These are phyloP conservation scores for Ischnus inquisitorius DNA, from an alignment of 2,888 invertebrate genomes.

Conservation along the genomic window DNA sequence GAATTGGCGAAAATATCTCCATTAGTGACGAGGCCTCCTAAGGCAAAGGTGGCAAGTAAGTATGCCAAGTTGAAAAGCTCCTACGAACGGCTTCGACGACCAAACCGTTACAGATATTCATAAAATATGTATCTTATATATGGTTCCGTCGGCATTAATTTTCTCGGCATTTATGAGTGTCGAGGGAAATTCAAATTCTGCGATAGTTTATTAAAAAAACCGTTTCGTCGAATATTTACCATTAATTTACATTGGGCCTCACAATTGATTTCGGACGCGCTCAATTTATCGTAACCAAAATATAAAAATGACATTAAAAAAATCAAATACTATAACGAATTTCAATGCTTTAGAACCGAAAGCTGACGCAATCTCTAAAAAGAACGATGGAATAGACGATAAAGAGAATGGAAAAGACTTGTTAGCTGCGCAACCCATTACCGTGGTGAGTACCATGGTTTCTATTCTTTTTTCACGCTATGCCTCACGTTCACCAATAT, in stretches of 20 bases:
- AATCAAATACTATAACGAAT: constrained; percentile 64
- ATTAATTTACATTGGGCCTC: no score
- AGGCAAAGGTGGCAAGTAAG: constrained; percentile 88
- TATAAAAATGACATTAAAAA: no score
- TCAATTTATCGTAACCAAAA: no score
- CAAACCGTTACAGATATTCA: no score
- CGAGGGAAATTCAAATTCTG: no score
- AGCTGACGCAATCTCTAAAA: constrained; percentile 81
- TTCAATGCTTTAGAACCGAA: constrained; percentile 81
- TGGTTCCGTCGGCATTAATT: no score
- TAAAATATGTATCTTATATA: no score
- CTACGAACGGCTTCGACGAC: no score
- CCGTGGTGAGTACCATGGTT: constrained; percentile 79
- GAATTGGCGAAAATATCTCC: constrained; percentile 94
- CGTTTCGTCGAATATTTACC: no score
- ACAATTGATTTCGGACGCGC: no score
- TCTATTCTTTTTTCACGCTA: not conserved
- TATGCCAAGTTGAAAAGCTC: constrained; percentile 75
- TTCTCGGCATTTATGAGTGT: no score
- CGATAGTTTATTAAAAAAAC: no score
- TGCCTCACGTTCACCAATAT: not conserved
- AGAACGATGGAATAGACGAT: constrained; percentile 83
- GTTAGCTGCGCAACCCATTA: constrained; percentile 77
- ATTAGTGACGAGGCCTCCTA: constrained; percentile 93
- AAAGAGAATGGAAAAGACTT: constrained; percentile 83